These are phyloP conservation scores for Candidula unifasciata DNA, from an alignment of 2,888 invertebrate genomes.

Conservation along the genomic window DNA sequence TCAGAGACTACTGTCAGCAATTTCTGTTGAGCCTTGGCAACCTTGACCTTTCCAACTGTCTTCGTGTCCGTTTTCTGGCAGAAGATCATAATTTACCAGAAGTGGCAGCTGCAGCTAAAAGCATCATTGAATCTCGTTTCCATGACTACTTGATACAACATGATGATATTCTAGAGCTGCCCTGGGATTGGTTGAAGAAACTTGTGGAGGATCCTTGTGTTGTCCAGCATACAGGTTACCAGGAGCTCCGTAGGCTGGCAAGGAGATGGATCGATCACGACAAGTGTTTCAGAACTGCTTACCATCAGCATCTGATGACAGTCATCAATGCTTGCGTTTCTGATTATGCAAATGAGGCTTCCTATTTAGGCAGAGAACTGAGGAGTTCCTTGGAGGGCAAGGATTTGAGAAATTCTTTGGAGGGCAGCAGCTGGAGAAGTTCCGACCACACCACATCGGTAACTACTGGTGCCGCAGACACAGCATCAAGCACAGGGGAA, in stretches of 20 bases:
- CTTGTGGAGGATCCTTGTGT: conserved; percentile 70
- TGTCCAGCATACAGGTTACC: conserved; percentile 70
- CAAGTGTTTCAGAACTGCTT: conserved; percentile 59
- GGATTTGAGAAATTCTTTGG: conserved; percentile 56
- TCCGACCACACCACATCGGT: conserved; percentile 9
- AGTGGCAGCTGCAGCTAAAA: conserved; percentile 67
- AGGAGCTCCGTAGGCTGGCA: conserved; percentile 67
- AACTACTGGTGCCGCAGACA: conserved; percentile 5
- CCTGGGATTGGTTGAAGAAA: conserved; percentile 66
- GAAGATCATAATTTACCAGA: conserved; percentile 73
- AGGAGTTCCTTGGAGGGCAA: conserved; percentile 58
- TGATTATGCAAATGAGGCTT: conserved; percentile 60
- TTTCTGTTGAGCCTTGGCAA: conserved; percentile 74
- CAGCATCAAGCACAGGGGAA: not conserved
- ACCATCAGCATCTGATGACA: conserved; percentile 60
- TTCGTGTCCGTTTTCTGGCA: conserved; percentile 69
- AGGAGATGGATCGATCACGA: conserved; percentile 72
- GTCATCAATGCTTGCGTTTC: conserved; percentile 69
- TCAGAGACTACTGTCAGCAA: conserved; percentile 74
- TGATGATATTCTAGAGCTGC: conserved; percentile 73
- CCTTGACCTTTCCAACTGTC: conserved; percentile 72
- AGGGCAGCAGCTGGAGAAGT: conserved; percentile 47
- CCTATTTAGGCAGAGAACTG: conserved; percentile 58
- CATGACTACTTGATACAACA: conserved; percentile 74
- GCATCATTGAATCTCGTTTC: conserved; percentile 73